Percentiles rank a stretch among this genome's conserved stretches.
Evolutionary conservation across 2,113 vertebrate genomes (phyloP).

Genomic region (Saccopteryx leptura): DNA sequence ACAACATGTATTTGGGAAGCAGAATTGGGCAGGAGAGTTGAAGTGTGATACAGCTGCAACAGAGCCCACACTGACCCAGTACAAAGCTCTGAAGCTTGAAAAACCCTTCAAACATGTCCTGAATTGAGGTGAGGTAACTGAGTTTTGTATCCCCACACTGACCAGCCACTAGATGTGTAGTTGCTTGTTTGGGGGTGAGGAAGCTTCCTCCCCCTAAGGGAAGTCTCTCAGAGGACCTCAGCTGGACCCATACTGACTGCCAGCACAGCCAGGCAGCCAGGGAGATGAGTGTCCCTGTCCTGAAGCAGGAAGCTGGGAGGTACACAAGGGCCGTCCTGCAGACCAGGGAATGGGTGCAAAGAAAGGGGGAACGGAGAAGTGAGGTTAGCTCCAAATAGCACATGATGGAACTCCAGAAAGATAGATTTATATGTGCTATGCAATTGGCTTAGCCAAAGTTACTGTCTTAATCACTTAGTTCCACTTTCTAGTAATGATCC

Average conservation of each 20-base stretch:
- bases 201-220: neutral
- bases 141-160: neutral
- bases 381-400: too few species aligned
- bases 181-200: neutral
- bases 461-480: constrained; percentile 1
- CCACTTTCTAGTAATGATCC: neutral
- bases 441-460: neutral
- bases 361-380: neutral
- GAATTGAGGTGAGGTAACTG: neutral
- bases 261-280: neutral
- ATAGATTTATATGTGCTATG: neutral
- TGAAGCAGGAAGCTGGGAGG: neutral
- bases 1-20: neutral
- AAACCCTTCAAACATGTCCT: neutral
- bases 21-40: neutral
- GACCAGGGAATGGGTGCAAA: neutral
- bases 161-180: neutral
- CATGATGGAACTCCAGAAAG: neutral
- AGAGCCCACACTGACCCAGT: neutral
- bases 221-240: neutral
- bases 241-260: neutral
- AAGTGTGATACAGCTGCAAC: neutral
- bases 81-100: neutral
- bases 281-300: neutral
- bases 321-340: neutral